Conservation (phyloP, 2,797 vertebrate species). For the Discoglossus pictus region DNA sequence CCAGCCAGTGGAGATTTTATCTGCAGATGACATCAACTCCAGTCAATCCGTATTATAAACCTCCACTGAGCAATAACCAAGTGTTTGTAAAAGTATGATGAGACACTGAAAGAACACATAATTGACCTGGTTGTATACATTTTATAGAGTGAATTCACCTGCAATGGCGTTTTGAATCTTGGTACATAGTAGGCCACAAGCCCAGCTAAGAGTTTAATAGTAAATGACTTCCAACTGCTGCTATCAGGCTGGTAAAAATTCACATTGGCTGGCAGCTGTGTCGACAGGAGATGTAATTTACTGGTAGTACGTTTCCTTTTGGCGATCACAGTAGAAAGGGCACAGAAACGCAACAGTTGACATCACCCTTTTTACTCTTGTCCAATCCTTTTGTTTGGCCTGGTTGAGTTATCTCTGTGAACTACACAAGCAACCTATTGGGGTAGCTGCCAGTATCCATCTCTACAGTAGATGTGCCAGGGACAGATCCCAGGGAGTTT, state of each 20-base stretch:
- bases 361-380: slow-evolving; percentile 45
- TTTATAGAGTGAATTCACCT: too few relatives aligned
- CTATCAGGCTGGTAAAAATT: slow-evolving; percentile 12
- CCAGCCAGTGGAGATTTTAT: too few relatives aligned
- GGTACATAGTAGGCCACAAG: too few relatives aligned
- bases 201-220: background rate
- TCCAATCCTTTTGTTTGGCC: slow-evolving; percentile 34
- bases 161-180: too few relatives aligned
- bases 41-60: too few relatives aligned
- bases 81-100: too few relatives aligned
- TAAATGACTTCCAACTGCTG: slow-evolving; percentile 39
- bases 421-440: slow-evolving; percentile 14
- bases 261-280: slow-evolving; percentile 52
- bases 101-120: too few relatives aligned
- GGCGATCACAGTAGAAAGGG: slow-evolving; percentile 10
- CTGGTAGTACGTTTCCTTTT: slow-evolving; percentile 48
- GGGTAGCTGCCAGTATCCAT: slow-evolving; percentile 39
- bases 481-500: slow-evolving; percentile 22
- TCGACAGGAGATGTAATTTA: slow-evolving; percentile 55
- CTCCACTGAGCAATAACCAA: too few relatives aligned
- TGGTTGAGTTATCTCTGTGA: slow-evolving; percentile 34
- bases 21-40: too few relatives aligned
- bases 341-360: slow-evolving; percentile 16
- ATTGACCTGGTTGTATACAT: too few relatives aligned
- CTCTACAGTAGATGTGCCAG: slow-evolving; percentile 36